phyloP scores from a whole-genome alignment of 2,888 invertebrate genomes.

The Plebejus melissa region DNA sequence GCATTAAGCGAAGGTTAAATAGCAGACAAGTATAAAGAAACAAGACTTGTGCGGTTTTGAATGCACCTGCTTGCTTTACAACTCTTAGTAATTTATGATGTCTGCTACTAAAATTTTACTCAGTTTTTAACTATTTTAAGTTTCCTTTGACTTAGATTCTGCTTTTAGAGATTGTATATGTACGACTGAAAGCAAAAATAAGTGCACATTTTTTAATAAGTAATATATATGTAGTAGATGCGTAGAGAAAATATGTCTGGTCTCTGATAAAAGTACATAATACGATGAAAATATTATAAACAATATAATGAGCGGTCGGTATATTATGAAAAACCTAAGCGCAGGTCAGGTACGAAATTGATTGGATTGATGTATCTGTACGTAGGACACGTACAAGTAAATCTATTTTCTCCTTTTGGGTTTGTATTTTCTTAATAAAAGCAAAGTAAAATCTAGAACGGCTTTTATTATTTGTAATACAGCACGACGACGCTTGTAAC shows the following conservation, averaged over 20 bases:
- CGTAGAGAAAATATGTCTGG: too few relatives aligned
- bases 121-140: background rate
- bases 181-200: background rate
- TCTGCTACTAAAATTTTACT: conserved; percentile 10
- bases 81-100: background rate
- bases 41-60: conserved; percentile 15
- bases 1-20: conserved; percentile 22
- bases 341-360: conserved; percentile 17
- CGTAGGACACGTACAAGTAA: conserved; percentile 8
- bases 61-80: background rate
- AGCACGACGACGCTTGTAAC: conserved; percentile 13
- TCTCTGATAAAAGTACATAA: too few relatives aligned
- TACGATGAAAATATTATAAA: background rate
- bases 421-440: conserved; percentile 12
- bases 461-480: conserved; percentile 18
- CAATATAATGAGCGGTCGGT: background rate
- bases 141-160: background rate
- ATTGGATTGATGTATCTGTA: background rate
- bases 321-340: background rate
- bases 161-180: background rate
- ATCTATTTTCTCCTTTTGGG: background rate
- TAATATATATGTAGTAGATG: too few relatives aligned
- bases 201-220: too few relatives aligned
- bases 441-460: conserved; percentile 10
- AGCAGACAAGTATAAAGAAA: conserved; percentile 19